phyloP scores from a whole-genome alignment of 2,888 invertebrate species.

The Abrostola triplasia region DNA sequence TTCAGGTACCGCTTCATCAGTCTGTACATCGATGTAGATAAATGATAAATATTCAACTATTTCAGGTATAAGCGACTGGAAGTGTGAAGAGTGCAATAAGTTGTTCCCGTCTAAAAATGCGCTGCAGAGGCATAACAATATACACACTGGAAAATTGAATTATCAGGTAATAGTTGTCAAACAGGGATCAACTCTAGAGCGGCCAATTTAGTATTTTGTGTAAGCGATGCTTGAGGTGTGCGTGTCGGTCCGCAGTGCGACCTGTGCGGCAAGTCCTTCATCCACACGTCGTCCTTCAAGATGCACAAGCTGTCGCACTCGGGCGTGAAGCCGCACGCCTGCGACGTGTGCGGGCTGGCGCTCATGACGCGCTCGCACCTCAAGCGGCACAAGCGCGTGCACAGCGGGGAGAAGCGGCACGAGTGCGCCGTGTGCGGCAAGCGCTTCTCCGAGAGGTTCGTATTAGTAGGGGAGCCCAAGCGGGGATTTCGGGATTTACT shows the following conservation, averaged over 20 bases:
- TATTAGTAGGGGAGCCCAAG: too few species aligned
- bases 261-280: constrained; percentile 90
- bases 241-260: constrained; percentile 83
- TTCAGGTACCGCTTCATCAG: too few species aligned
- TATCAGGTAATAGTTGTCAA: constrained; percentile 78
- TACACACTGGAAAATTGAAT: constrained; percentile 89
- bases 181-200: background rate
- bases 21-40: too few species aligned
- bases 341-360: constrained; percentile 89
- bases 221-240: background rate
- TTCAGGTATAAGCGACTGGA: constrained; percentile 88
- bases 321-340: constrained; percentile 89
- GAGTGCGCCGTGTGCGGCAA: constrained; percentile 88
- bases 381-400: constrained; percentile 90
- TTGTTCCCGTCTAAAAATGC: constrained; percentile 90
- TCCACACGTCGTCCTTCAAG: constrained; percentile 91
- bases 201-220: background rate
- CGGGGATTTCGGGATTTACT: too few species aligned
- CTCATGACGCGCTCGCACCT: constrained; percentile 90
- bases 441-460: constrained; percentile 89
- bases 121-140: constrained; percentile 88
- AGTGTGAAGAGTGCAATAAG: constrained; percentile 89
- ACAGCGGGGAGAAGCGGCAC: constrained; percentile 90
- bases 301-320: constrained; percentile 91
- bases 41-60: background rate